Evolutionary conservation across 2,888 invertebrate species (phyloP), one percentile per base, ranked within the genome.

Genomic region (Esperia sulphurella): DNA sequence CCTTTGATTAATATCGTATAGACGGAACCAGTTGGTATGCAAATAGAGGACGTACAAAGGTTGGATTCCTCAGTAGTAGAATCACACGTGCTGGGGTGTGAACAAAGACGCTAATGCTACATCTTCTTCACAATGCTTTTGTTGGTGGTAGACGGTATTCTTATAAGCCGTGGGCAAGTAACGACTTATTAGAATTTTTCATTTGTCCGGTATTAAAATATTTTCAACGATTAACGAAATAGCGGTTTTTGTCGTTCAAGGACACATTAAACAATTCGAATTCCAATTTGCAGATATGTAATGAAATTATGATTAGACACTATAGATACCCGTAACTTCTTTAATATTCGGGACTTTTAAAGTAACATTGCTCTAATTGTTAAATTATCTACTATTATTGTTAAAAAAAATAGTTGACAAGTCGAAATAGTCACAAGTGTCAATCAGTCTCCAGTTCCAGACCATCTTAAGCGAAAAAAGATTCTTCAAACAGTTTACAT

Each of bases 1-100:
- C 88, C 85, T 87, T 88, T 89, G 89, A 89, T 89, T 88, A 89
- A 88, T 88, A 89, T 88, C 89, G 87, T 84, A 89, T 88, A 79
- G 81, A 78, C 65, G 75, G 78, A 82, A 87, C 88, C 86, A 80
- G 86, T 83, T 76, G 82, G 83, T 87, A 89, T 88, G 89, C 89
- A 88, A 89, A 89, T 89, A 88, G 79, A 82, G 73, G 73, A 57
- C 62, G 71, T 72, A 69, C 74, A 81, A 79, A 79, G 72, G 59
- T 65, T 62, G 73, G 79, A 78, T 77, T 77, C 75, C 68, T 76
- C 79, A 59, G 83, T 79, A 83, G 84, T 80, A 68, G 70, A 68
- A 75, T 79, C 87, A 87, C 88, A 89, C 88, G 88, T 89, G 86
- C 79, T 84, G 65, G 68, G 76, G 69, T 71, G 62, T 68, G 66